Base-by-base conservation (phyloP, 2,113 vertebrate species). In the Malurus elegans region DNA sequence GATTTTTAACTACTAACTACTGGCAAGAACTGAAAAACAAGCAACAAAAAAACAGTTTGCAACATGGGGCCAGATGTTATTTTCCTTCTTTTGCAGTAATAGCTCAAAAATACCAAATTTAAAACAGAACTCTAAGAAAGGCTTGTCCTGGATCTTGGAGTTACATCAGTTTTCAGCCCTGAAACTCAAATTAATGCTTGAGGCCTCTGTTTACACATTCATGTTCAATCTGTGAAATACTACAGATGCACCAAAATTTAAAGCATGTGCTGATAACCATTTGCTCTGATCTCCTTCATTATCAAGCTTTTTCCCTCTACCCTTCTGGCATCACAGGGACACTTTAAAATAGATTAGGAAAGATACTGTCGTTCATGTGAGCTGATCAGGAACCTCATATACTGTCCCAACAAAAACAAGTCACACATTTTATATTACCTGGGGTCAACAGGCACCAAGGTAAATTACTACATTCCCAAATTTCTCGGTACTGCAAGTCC, bases 1-100 rank as follows among this genome's bases (percentile, higher is more conserved):
- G 92, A 70, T 95, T 94, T 94, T 93, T 94, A 94, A 92, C 47
- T 73, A 69, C 89, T 69, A 78, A 82, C 67, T 73, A 80, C 66
- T 90, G 92, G 62, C 85, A 86, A 65, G 66, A 90, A 76, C 0
- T 14, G 4, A 79, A 79, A 87, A 94, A 80, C 58, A 79, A 86
- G 70, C 81, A 86, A 90, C 87, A 90, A 47, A 72, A 90, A 64
- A 28, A 36, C 32, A 79, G 8, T 54, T 51, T 64, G 58, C 73
- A 72, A 76, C 40, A 44, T 3, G 24, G 7, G 19, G 28, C 67
- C 91, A 91, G 79, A 93, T 80, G 75, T 73, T 90, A 47, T 65
- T 85, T 82, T 70, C 76, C 84, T 76, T 88, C 58, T 73, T 69
- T 44, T 65, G 44, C 74, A 65, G 61, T 23, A 88, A 90, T 13